Evolutionary conservation across 1,140 invertebrate species (phyloP).

Genomic region (Drosophila pachea): DNA sequence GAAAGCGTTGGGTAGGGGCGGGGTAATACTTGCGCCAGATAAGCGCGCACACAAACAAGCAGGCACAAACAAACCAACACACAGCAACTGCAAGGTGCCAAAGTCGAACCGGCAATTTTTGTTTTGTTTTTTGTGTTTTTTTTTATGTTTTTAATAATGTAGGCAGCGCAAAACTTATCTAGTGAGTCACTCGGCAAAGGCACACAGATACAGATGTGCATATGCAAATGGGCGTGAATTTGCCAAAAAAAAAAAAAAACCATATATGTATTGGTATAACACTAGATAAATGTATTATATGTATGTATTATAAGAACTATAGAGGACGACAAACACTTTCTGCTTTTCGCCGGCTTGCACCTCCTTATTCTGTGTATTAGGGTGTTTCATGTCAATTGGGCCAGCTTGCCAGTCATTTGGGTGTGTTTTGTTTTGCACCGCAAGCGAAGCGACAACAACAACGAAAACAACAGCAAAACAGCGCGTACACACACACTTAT

Average conservation of each 20-base stretch:
- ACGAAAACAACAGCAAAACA: constrained; percentile 27
- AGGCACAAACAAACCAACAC: neutral
- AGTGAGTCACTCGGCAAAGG: constrained; percentile 47
- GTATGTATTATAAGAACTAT: neutral
- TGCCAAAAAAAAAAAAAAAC: constrained; percentile 22
- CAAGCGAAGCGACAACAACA: constrained; percentile 34
- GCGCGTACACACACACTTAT: constrained; percentile 8
- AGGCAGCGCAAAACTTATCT: constrained; percentile 38
- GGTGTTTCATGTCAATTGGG: constrained; percentile 12
- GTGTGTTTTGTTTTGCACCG: constrained; percentile 55
- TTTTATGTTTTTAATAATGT: constrained; percentile 20
- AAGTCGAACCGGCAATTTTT: constrained; percentile 52
- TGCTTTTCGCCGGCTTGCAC: constrained; percentile 33
- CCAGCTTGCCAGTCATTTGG: constrained; percentile 31
- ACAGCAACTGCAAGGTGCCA: constrained; percentile 41
- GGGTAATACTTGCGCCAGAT: constrained; percentile 17
- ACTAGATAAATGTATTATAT: neutral
- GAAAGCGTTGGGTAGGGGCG: neutral
- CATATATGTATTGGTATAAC: neutral
- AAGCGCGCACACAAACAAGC: constrained; percentile 1
- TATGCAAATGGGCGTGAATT: constrained; percentile 42
- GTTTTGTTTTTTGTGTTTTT: constrained; percentile 7
- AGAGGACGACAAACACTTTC: constrained; percentile 9
- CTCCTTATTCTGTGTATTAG: constrained; percentile 10
- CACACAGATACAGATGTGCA: constrained; percentile 15